These are phyloP conservation scores for Hyles euphorbiae DNA, from an alignment of 1,140 invertebrate species.

Conservation along the genomic window DNA sequence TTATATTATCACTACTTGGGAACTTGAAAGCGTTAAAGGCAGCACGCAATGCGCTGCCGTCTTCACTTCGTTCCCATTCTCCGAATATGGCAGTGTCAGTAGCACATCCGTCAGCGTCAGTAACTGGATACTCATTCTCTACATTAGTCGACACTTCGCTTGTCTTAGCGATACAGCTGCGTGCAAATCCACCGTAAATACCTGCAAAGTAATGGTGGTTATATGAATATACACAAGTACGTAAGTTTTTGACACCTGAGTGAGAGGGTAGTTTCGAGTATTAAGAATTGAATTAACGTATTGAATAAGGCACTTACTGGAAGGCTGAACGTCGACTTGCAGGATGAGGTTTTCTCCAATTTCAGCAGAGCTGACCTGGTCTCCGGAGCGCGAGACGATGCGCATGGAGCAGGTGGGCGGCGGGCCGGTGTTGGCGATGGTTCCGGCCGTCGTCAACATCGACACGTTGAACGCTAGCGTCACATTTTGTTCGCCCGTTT, in stretches of 20 bases:
- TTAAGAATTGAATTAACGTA: not conserved
- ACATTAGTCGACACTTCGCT: conserved; percentile 86
- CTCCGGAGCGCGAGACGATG: conserved; percentile 90
- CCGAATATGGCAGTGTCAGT: conserved; percentile 94
- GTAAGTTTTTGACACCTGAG: no score
- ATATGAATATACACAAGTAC: not conserved
- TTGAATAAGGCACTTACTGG: conserved; percentile 77
- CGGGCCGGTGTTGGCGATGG: conserved; percentile 95
- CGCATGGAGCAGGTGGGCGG: conserved; percentile 95
- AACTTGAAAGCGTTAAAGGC: conserved; percentile 97
- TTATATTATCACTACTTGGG: conserved; percentile 94
- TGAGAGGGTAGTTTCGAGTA: no score
- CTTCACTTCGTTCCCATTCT: conserved; percentile 92
- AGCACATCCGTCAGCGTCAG: conserved; percentile 95
- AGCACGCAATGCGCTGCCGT: conserved; percentile 88
- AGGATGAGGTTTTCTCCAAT: conserved; percentile 94
- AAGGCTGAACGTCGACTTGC: conserved; percentile 94
- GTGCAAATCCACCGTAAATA: conserved; percentile 95
- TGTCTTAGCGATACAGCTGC: conserved; percentile 94
- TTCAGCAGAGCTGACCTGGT: conserved; percentile 92
- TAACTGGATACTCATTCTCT: conserved; percentile 94
- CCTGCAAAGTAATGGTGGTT: conserved; percentile 71
- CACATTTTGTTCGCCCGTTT: conserved; percentile 95
- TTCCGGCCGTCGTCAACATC: conserved; percentile 95
- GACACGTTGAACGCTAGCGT: conserved; percentile 95